Evolutionary conservation across 2,888 invertebrate species (phyloP).

Genomic region (Drosophila demipolita): DNA sequence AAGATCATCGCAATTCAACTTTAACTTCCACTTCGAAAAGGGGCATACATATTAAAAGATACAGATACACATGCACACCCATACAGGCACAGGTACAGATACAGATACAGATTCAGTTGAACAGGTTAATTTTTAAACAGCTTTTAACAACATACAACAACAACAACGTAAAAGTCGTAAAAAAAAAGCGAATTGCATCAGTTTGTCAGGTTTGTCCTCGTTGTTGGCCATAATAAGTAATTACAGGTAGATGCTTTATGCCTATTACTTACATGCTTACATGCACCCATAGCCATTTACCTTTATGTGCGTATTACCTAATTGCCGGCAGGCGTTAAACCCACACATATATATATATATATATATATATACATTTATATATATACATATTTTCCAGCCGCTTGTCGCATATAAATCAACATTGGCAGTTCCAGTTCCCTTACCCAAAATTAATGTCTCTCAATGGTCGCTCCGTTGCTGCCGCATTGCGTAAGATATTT

Average conservation of each 20-base stretch:
- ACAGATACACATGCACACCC: conserved; percentile 27
- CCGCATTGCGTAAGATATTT: conserved; percentile 69
- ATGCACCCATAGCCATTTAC: conserved; percentile 59
- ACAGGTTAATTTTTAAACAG: conserved; percentile 63
- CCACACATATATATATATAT: conserved; percentile 17
- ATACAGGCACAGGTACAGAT: conserved; percentile 29
- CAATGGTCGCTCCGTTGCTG: conserved; percentile 9
- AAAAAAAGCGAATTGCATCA: conserved; percentile 39
- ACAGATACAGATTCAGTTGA: conserved; percentile 47
- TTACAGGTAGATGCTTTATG: conserved; percentile 40
- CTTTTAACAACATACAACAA: conserved; percentile 14
- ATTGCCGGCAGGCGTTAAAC: conserved; percentile 65
- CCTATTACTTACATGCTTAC: conserved; percentile 16
- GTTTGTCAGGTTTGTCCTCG: conserved; percentile 33
- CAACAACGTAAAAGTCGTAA: conserved; percentile 31
- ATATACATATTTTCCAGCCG: conserved; percentile 35
- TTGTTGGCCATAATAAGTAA: conserved; percentile 55
- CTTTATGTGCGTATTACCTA: conserved; percentile 61
- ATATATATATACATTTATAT: conserved; percentile 11
- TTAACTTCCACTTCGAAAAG: conserved; percentile 48
- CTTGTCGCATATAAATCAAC: conserved; percentile 56
- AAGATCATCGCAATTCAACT: conserved; percentile 65
- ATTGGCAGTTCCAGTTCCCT: conserved; percentile 63
- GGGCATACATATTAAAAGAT: conserved; percentile 44
- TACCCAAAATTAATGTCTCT: conserved; percentile 30